These are phyloP conservation scores for Coreius guichenoti DNA, from an alignment of 2,797 vertebrate species.

Conservation along the genomic window DNA sequence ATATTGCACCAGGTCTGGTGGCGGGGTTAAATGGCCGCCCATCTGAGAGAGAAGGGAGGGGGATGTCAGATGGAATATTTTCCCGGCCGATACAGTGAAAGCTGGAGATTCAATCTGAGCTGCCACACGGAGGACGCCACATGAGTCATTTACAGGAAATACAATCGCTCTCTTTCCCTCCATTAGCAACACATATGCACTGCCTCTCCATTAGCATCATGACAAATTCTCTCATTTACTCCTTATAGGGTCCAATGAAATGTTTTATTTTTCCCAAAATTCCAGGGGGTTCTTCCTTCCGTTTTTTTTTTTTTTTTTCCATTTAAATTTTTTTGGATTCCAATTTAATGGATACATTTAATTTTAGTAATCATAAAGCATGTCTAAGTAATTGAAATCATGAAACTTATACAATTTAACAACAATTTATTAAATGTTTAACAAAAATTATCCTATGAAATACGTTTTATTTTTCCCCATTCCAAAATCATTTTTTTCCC, in stretches of 20 bases:
- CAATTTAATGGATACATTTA: too few relatives aligned
- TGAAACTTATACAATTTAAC: too few relatives aligned
- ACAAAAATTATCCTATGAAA: too few relatives aligned
- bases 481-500: too few relatives aligned
- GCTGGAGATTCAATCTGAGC: conserved; percentile 22
- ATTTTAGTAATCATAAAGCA: too few relatives aligned
- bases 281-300: too few relatives aligned
- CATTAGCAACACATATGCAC: conserved; percentile 55
- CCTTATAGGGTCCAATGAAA: neutral
- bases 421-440: too few relatives aligned
- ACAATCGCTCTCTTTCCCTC: conserved; percentile 58
- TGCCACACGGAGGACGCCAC: conserved; percentile 2
- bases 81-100: conserved; percentile 19
- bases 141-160: conserved; percentile 46
- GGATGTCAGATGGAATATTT: conserved; percentile 73
- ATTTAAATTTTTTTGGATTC: too few relatives aligned
- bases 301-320: too few relatives aligned
- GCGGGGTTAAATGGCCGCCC: conserved; percentile 84
- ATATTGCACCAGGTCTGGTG: conserved; percentile 85
- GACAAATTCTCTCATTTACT: conserved; percentile 4
- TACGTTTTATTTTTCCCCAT: too few relatives aligned
- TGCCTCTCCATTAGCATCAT: conserved; percentile 2
- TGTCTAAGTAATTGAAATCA: too few relatives aligned
- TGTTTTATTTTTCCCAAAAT: too few relatives aligned
- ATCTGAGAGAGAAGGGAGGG: conserved; percentile 53